These are phyloP conservation scores for Epicauta chinensis DNA, from an alignment of 1,140 invertebrate genomes.

Conservation along the genomic window DNA sequence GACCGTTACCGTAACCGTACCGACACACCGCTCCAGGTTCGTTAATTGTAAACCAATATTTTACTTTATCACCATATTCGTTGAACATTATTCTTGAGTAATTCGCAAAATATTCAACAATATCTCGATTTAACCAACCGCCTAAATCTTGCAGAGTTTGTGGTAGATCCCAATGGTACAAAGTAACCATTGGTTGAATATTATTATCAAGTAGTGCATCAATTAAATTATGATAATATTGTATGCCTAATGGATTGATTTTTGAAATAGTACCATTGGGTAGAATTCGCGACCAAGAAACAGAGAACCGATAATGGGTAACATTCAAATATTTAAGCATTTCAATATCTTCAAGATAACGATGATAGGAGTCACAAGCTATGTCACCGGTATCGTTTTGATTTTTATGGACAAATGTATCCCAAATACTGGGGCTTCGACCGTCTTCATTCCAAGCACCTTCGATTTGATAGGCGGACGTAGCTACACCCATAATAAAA, in stretches of 20 bases:
- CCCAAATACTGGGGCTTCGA: slow-evolving; percentile 50
- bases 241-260: slow-evolving; percentile 45
- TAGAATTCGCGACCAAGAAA: slow-evolving; percentile 50
- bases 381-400: slow-evolving; percentile 49
- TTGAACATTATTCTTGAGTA: slow-evolving; percentile 33
- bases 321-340: slow-evolving; percentile 45
- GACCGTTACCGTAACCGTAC: slow-evolving; percentile 21
- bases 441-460: slow-evolving; percentile 41
- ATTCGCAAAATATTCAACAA: slow-evolving; percentile 37
- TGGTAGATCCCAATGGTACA: slow-evolving; percentile 40
- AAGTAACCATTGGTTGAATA: slow-evolving; percentile 57
- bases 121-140: slow-evolving; percentile 35
- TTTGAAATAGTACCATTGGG: background rate
- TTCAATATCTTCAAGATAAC: slow-evolving; percentile 48
- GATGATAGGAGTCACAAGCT: slow-evolving; percentile 53
- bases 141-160: slow-evolving; percentile 35
- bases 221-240: slow-evolving; percentile 59
- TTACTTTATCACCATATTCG: slow-evolving; percentile 32
- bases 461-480: slow-evolving; percentile 40
- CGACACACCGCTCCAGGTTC: slow-evolving; percentile 42
- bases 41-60: slow-evolving; percentile 49
- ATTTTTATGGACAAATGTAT: slow-evolving; percentile 48
- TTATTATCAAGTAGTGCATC: slow-evolving; percentile 50
- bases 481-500: slow-evolving; percentile 36
- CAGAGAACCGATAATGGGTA: slow-evolving; percentile 49